Evolutionary conservation across 2,888 invertebrate genomes (phyloP), one percentile per base, ranked within the genome.

Genomic region (Agrotis ipsilon): DNA sequence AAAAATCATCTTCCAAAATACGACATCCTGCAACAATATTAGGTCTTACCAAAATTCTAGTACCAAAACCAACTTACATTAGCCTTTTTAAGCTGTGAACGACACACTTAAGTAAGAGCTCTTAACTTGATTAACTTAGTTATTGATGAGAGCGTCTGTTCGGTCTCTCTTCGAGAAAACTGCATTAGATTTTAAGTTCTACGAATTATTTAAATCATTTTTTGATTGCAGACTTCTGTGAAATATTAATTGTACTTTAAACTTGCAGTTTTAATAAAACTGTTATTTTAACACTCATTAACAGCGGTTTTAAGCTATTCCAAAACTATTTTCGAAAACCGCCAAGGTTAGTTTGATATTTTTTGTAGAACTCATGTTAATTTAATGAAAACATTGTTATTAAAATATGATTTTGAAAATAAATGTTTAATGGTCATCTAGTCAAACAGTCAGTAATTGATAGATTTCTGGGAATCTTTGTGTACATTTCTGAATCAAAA

Each of bases 61-160:
- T 55, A 58, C 69, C 54, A 71, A 78, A 46, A 78, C 75, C 72
- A 79, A 67, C 75, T 82, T 74, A 73, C 77, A 87, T 88, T 87
- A 84, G 81, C 82, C 80, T 86, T 88, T 88, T 89, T 86, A 89
- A 86, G 72, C 64, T 73, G 69, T 75, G 81, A 81, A 78, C 81
- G 84, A 81, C 84, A 87, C 84, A 84, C 79, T 83, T 82, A 85
- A 84, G 82, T 78, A 84, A 87, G 83, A 82, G 91, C 91, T 92
- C 87, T 92, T 87, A 90, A 86, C 81, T 87, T 90, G 87, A 92
- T 92, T 88, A 90, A 90, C 86, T 90, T 88, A 90, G 88, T 89
- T 91, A 91, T 90, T 86, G 87, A 88, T 86, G 85, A 83, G 81
- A 66, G 80, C 72, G 73, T 73, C 85, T 84, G 77, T 72, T 63